phyloP scores from a whole-genome alignment of 2,113 vertebrate species.

The Ceyx melanurus region DNA sequence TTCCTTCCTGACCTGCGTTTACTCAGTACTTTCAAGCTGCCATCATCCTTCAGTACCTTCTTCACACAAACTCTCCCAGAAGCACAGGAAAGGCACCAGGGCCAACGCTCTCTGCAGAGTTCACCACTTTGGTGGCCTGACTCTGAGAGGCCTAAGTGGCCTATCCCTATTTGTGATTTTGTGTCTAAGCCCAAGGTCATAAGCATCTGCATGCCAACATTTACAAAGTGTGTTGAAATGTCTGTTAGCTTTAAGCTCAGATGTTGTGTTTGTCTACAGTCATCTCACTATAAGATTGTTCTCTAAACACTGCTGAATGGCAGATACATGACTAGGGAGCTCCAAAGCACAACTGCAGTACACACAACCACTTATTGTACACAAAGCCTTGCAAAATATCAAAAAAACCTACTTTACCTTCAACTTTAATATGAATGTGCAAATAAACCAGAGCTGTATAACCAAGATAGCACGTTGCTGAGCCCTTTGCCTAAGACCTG shows the following conservation, averaged over 20 bases:
- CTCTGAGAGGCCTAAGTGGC: background rate
- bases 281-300: background rate
- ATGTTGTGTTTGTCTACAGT: background rate
- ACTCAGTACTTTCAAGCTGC: background rate
- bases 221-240: conserved; percentile 17
- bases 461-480: fast-evolving
- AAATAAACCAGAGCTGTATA: background rate
- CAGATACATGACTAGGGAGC: background rate
- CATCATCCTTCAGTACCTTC: background rate
- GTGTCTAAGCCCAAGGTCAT: background rate
- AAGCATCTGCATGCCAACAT: background rate
- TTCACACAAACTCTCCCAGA: background rate
- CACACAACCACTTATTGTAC: background rate
- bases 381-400: background rate
- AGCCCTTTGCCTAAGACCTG: background rate
- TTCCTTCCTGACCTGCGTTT: background rate
- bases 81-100: background rate
- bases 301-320: background rate
- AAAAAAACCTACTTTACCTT: background rate
- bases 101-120: background rate
- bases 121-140: background rate
- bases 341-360: background rate
- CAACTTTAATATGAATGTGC: background rate
- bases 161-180: background rate
- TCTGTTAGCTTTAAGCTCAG: background rate